Percentiles rank a stretch among this genome's conserved stretches.
Evolutionary conservation across 2,888 invertebrate genomes (phyloP).

Genomic region (Chrysolina haemoptera): DNA sequence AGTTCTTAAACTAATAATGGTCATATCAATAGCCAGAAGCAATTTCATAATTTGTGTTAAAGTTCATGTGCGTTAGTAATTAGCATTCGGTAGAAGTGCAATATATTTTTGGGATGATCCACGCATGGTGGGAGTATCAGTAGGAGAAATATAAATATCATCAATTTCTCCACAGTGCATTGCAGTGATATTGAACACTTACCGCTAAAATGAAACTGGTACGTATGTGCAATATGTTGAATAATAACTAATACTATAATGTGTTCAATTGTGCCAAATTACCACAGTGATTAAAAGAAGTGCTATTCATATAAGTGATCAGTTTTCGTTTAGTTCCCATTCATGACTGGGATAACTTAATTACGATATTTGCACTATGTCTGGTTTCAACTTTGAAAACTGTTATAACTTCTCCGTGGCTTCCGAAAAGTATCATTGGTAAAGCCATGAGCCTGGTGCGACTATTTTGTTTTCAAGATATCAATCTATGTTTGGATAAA

Average conservation of each 20-base stretch:
- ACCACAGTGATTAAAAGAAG: not conserved
- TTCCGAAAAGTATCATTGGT: no score
- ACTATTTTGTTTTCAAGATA: no score
- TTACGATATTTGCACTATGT: no score
- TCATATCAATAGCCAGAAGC: slow-evolving; percentile 1
- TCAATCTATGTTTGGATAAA: no score
- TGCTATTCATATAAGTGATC: no score
- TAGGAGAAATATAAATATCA: slow-evolving; percentile 17
- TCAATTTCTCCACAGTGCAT: not conserved
- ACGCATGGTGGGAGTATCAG: slow-evolving; percentile 5
- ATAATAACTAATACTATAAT: not conserved
- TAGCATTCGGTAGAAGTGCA: not conserved
- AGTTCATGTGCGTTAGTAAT: slow-evolving; percentile 6
- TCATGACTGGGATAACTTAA: no score
- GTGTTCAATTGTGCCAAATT: not conserved
- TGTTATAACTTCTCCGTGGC: no score
- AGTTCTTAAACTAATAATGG: no score
- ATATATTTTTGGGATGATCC: slow-evolving; percentile 16
- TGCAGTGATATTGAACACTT: not conserved
- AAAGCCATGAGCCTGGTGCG: no score
- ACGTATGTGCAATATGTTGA: not conserved
- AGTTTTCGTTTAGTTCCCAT: no score
- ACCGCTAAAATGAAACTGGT: slow-evolving; percentile 19
- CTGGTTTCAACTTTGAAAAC: no score
- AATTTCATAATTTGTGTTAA: slow-evolving; percentile 18